Conservation (phyloP, 2,797 vertebrate species). For the Gambelia wislizenii region DNA sequence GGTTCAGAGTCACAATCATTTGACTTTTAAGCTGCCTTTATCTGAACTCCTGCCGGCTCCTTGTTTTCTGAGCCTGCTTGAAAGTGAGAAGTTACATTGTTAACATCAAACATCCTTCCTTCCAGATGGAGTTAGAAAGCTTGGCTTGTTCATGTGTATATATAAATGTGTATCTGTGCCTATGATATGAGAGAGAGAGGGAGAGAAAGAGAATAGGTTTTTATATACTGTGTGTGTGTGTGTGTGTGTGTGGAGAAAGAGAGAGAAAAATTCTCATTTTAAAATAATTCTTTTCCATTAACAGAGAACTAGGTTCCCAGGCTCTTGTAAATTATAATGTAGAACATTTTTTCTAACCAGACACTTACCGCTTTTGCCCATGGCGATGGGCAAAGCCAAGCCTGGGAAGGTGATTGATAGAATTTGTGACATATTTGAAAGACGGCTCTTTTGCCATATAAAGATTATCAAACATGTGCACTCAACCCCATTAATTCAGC, state of each 20-base stretch:
- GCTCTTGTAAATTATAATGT: slow-evolving; percentile 76
- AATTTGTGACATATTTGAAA: slow-evolving; percentile 78
- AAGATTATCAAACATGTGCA: slow-evolving; percentile 76
- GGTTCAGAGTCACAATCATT: slow-evolving; percentile 80
- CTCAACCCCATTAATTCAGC: slow-evolving; percentile 73
- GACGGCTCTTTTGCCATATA: slow-evolving; percentile 78
- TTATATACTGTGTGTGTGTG: background rate
- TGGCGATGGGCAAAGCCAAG: slow-evolving; percentile 69
- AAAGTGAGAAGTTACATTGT: slow-evolving; percentile 81
- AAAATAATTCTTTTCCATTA: slow-evolving; percentile 73
- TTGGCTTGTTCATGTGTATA: slow-evolving; percentile 29
- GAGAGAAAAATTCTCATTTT: slow-evolving; percentile 62
- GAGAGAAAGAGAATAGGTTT: background rate
- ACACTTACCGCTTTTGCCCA: slow-evolving; percentile 73
- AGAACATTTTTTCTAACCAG: slow-evolving; percentile 74
- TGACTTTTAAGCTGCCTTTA: slow-evolving; percentile 80
- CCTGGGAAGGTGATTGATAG: slow-evolving; percentile 76
- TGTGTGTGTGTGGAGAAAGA: slow-evolving; percentile 12
- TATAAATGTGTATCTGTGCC: slow-evolving; percentile 69
- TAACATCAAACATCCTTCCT: slow-evolving; percentile 79
- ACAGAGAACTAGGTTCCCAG: slow-evolving; percentile 72
- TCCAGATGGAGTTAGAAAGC: slow-evolving; percentile 78
- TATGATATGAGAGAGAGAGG: slow-evolving; percentile 21
- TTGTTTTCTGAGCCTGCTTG: slow-evolving; percentile 79
- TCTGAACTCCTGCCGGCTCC: slow-evolving; percentile 79